phyloP scores from a whole-genome alignment of 2,797 vertebrate species.

The Peromyscus eremicus region DNA sequence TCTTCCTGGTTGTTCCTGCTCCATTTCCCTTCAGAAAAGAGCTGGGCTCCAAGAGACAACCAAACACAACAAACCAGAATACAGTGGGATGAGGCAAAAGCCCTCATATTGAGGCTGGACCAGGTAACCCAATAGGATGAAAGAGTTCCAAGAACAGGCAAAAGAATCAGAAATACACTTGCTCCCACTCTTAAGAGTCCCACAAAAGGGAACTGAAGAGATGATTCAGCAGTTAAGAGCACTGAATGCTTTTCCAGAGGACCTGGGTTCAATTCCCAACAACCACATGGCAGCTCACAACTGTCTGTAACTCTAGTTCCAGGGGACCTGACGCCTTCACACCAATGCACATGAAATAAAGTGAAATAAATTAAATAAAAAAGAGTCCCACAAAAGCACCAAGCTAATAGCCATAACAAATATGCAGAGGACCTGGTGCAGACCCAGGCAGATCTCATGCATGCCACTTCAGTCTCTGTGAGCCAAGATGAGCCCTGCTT shows the following conservation, averaged over 20 bases:
- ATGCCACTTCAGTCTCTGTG: neutral
- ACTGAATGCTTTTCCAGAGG: too few relatives aligned
- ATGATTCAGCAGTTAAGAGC: too few relatives aligned
- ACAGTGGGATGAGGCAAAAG: neutral
- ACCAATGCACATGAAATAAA: too few relatives aligned
- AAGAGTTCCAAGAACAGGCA: neutral
- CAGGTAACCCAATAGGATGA: neutral
- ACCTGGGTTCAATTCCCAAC: too few relatives aligned
- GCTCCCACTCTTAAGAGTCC: too few relatives aligned
- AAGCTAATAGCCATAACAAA: neutral
- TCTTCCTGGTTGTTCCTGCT: neutral
- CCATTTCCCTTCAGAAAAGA: neutral
- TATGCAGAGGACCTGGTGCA: neutral
- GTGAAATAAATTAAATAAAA: too few relatives aligned
- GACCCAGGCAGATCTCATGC: neutral
- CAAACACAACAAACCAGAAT: neutral
- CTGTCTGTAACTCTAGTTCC: too few relatives aligned
- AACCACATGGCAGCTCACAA: too few relatives aligned
- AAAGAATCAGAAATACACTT: too few relatives aligned
- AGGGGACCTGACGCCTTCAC: too few relatives aligned
- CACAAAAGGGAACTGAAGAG: too few relatives aligned
- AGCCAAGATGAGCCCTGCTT: neutral
- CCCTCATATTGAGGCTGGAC: neutral
- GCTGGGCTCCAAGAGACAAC: neutral
- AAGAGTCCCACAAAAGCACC: too few relatives aligned